Evolutionary conservation across 2,888 invertebrate species (phyloP).

Genomic region (Saturnia japonica): DNA sequence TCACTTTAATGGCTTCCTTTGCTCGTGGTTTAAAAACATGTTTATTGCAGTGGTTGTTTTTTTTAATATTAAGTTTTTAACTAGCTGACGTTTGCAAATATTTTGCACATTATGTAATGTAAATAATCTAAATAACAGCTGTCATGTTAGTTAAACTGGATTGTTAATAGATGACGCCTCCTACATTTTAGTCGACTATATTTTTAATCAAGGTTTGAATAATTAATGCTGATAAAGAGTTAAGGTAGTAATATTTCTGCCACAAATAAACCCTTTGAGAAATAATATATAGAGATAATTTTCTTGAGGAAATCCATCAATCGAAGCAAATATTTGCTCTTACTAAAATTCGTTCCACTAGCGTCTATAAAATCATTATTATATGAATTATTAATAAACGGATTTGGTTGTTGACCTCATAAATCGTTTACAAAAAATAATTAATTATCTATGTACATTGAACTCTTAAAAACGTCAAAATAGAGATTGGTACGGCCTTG

Average conservation of each 20-base stretch:
- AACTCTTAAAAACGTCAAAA: slow-evolving; percentile 33
- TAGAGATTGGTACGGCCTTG: slow-evolving; percentile 52
- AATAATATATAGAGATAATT: background rate
- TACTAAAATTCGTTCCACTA: background rate
- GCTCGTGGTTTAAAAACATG: background rate
- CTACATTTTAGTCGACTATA: too few relatives aligned
- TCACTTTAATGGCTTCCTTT: slow-evolving; percentile 2
- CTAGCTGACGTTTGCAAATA: background rate
- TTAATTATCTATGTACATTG: slow-evolving; percentile 51
- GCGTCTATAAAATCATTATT: background rate
- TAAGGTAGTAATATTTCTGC: too few relatives aligned
- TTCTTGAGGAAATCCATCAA: background rate
- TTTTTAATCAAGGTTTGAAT: too few relatives aligned
- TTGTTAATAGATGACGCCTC: background rate
- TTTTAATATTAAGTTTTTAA: background rate
- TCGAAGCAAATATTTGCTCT: background rate
- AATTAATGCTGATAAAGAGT: too few relatives aligned
- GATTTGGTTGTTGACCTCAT: slow-evolving; percentile 25
- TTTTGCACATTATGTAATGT: too few relatives aligned
- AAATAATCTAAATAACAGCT: too few relatives aligned
- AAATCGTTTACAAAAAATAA: slow-evolving; percentile 43
- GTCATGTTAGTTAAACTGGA: background rate
- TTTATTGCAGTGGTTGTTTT: background rate
- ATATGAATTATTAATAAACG: background rate
- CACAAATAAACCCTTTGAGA: too few relatives aligned